Base-by-base conservation (phyloP, 2,888 invertebrate genomes). In the Notodromas monacha region DNA sequence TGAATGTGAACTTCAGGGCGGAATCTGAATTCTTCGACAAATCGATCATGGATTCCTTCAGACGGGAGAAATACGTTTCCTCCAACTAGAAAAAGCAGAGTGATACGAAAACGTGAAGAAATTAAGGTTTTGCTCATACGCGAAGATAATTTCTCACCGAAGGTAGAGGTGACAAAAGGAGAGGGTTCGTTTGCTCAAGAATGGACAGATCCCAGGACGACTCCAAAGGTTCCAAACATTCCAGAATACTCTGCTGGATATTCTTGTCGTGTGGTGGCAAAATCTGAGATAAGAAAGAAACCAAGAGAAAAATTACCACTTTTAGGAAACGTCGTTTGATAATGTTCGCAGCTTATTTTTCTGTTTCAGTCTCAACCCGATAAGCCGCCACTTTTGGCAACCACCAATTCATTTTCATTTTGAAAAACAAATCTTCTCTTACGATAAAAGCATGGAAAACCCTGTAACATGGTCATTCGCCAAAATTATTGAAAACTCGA, bases 221-320 rank as follows among this genome's bases (percentile, higher is more conserved):
- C 2, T 57, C 54, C 38, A 61, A 56, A 0, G 92, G 89, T 39
- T 63, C 57, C 32, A 81, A 56, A 48, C 72, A 69, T 14, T 63
- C 55, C 32, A 63, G 43, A 38, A 92, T 86, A 30, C 58, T 55
- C 2, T 62, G 54, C 39, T 86, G 64, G 35, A 99, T 81, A 27
- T 63, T 61, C 41, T 66, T 64, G 46, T 99, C 96, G 38, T 72
- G 70, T 0, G 96, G 96, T 0, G 73, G 49, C 35, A 81, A 68
- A 36, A 96, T 86, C 61, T 92, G 42, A 13, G 40, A 33, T 15
- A 31, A 28, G 29, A 33, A 15, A 12, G 31, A 11, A 31, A 2
- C 10, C 13, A 32, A 21, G 10, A 29, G 26, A n/a, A n/a, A n/a
- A n/a, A n/a, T n/a, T n/a, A n/a, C n/a, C n/a, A n/a, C n/a, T n/a